Evolutionary conservation across 35 echinoderm and acorn worm genomes (phyloP).

Genomic region (Apostichopus californicus): DNA sequence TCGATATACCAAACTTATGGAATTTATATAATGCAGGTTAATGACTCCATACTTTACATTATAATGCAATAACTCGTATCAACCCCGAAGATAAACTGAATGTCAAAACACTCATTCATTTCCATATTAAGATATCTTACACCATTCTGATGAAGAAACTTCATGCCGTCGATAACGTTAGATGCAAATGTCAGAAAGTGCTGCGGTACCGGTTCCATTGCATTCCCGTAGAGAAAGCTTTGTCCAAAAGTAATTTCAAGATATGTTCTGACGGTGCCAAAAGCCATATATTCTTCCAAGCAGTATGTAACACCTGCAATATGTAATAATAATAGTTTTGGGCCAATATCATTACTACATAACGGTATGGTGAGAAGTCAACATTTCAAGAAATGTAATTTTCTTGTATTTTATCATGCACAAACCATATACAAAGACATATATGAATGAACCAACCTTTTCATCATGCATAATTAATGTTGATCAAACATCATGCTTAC

Average conservation of each 20-base stretch:
- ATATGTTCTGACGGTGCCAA: slow-evolving; percentile 9
- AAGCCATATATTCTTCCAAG: slow-evolving; percentile 1
- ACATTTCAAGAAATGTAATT: too few species aligned
- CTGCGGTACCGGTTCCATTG: slow-evolving; percentile 11
- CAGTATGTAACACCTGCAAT: slow-evolving; percentile 1
- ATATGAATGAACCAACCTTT: too few species aligned
- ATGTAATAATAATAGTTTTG: neutral
- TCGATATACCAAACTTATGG: too few species aligned
- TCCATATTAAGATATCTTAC: neutral
- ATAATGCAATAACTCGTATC: too few species aligned
- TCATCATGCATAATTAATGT: too few species aligned
- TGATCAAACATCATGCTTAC: too few species aligned
- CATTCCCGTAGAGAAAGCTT: slow-evolving; percentile 14
- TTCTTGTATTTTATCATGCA: too few species aligned
- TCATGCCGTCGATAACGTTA: slow-evolving; percentile 8
- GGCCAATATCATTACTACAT: too few species aligned
- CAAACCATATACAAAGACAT: too few species aligned
- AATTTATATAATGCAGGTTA: too few species aligned
- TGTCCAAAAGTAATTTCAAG: slow-evolving; percentile 14
- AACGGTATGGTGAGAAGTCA: too few species aligned
- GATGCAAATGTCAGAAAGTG: slow-evolving; percentile 19
- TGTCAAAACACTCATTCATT: neutral
- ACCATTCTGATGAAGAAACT: slow-evolving; percentile 1
- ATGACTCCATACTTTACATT: too few species aligned
- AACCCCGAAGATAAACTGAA: neutral